These are phyloP conservation scores for Epizoanthus fatuus DNA, from an alignment of 92 coral and sea anemone genomes.

Conservation along the genomic window DNA sequence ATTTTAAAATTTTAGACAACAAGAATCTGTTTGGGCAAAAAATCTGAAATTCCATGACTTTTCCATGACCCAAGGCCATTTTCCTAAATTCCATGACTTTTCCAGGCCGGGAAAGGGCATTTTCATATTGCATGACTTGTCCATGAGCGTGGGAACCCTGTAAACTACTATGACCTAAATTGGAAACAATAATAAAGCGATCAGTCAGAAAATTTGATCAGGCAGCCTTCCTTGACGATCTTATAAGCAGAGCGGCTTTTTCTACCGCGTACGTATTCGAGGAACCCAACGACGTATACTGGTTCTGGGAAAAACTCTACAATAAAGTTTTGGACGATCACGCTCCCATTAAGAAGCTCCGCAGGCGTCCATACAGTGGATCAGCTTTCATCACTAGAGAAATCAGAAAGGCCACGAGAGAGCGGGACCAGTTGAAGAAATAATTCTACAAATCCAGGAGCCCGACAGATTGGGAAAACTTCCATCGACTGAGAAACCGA, in stretches of 20 bases:
- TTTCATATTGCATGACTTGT: no score
- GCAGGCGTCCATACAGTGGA: neutral
- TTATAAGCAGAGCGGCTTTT: conserved; percentile 21
- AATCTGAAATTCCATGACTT: no score
- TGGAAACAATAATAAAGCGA: neutral
- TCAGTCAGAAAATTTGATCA: conserved; percentile 23
- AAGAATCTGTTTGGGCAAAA: no score
- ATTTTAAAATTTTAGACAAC: no score
- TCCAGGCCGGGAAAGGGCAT: no score
- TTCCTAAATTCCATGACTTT: no score
- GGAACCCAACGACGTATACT: no score
- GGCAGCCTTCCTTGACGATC: conserved; percentile 19
- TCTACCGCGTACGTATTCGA: conserved; percentile 33
- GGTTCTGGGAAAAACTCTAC: no score
- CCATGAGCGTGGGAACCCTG: no score
- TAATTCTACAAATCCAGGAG: neutral
- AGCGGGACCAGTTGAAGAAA: neutral
- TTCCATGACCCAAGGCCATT: no score
- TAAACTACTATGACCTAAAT: conserved; percentile 20
- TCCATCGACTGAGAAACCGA: no score
- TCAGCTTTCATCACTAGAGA: neutral
- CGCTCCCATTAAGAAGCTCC: neutral
- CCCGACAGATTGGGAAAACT: no score
- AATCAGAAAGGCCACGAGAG: neutral
- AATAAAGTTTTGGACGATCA: conserved; percentile 15